These are phyloP conservation scores for Polydrusus tereticollis DNA, from an alignment of 2,888 invertebrate species.

Conservation along the genomic window DNA sequence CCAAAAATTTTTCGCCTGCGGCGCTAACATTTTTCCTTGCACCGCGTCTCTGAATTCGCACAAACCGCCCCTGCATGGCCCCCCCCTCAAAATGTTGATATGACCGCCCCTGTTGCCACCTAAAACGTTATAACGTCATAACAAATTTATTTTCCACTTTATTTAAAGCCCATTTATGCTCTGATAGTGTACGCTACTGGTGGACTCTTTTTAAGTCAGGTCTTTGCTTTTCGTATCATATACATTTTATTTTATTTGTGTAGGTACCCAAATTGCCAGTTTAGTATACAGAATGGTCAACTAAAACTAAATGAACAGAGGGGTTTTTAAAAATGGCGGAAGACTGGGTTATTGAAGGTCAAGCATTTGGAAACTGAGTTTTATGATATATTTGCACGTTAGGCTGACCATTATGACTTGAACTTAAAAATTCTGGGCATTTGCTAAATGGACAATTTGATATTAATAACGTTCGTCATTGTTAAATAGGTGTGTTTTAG, in stretches of 20 bases:
- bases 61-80: no score
- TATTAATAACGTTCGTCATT: no score
- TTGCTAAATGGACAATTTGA: no score
- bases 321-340: conserved; percentile 27
- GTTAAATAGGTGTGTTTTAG: no score
- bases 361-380: conserved; percentile 7
- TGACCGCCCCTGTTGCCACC: not conserved
- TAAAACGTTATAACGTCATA: no score
- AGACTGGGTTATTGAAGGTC: conserved; percentile 30
- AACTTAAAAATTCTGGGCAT: no score
- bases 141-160: no score
- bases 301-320: conserved; percentile 41
- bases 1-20: no score
- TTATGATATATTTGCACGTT: not conserved
- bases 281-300: conserved; percentile 42
- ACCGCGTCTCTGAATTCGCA: no score
- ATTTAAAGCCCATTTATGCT: no score
- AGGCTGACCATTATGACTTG: not conserved
- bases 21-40: no score
- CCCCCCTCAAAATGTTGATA: no score
- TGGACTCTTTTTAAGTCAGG: conserved; percentile 21
- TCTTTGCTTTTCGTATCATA: conserved; percentile 37
- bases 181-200: conserved; percentile 25
- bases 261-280: conserved; percentile 47
- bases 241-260: conserved; percentile 47